These are phyloP conservation scores for Heliconius ismenius DNA, from an alignment of 2,888 invertebrate genomes.

Conservation along the genomic window DNA sequence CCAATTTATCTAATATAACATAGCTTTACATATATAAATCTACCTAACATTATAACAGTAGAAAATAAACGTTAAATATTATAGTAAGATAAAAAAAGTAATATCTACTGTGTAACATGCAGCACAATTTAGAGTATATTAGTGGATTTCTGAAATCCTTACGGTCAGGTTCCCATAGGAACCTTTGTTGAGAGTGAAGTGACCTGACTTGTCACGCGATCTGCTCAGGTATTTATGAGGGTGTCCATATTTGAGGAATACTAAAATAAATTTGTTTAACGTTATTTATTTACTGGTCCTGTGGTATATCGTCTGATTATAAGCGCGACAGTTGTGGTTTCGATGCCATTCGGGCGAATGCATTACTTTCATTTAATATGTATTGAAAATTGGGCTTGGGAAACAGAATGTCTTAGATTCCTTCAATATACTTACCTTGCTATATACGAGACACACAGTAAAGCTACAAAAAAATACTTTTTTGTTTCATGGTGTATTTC, in stretches of 20 bases:
- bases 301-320: neutral
- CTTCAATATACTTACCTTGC: neutral
- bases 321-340: neutral
- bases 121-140: constrained; percentile 51
- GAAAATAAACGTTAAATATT: neutral
- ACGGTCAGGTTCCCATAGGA: constrained; percentile 69
- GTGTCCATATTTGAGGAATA: constrained; percentile 48
- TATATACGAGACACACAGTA: neutral
- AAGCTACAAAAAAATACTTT: neutral
- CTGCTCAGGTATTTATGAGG: constrained; percentile 53
- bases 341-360: neutral
- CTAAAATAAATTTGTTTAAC: neutral
- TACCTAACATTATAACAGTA: neutral
- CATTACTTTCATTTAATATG: neutral
- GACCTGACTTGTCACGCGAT: constrained; percentile 63
- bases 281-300: neutral
- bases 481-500: no score
- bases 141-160: constrained; percentile 61
- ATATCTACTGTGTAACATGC: constrained; percentile 40
- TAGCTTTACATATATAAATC: neutral
- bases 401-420: neutral
- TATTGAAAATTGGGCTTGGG: neutral
- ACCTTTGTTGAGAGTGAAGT: constrained; percentile 49
- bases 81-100: neutral
- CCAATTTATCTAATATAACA: neutral